Evolutionary conservation across 2,888 invertebrate genomes (phyloP), one percentile per base, ranked within the genome.

Genomic region (Lordiphosa andalusiaca): DNA sequence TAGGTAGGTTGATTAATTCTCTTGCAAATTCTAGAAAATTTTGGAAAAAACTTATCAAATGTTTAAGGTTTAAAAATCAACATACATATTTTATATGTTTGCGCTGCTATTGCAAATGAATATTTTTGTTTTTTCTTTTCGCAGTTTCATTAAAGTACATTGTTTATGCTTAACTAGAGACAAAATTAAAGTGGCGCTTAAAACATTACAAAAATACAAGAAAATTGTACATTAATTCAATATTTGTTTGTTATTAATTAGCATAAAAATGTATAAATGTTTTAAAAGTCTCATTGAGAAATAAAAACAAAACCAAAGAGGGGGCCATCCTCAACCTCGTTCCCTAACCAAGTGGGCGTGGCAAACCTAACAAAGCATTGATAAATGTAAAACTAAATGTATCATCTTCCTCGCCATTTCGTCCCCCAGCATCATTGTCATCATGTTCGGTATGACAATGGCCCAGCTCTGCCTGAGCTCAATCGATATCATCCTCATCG

Each of bases 401-500:
- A 65, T 88, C 87, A 57, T 85, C 85, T 54, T 71, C 68, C 44
- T 84, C 60, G 41, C 30, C 55, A 56, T 64, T 60, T 58, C 59
- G 49, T 19, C 56, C 52, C 37, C 42, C 44, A 46, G 7, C 47
- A 25, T 7, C 38, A 21, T 33, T 25, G 47, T 4, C 36, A 37
- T 13, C 41, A 36, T 33, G 4, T 25, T 42, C 25, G 9, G 3
- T 10, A 25, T 30, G 19, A 36, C 49, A 53, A 63, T 61, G 30
- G 30, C 53, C 53, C n/a, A 41, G 19, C 41, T 53, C 44, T 53
- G 58, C 51, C 62, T 61, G 67, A 75, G 68, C 86, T 89, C 87
- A 89, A 85, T 89, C 88, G 68, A 88, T 85, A 63, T 89, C 89
- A 72, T 88, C 88, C 56, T 86, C 88, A 54, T 88, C 88, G 62